These are phyloP conservation scores for Brachionus sp. DNA, from an alignment of 1,140 invertebrate genomes.

Conservation along the genomic window DNA sequence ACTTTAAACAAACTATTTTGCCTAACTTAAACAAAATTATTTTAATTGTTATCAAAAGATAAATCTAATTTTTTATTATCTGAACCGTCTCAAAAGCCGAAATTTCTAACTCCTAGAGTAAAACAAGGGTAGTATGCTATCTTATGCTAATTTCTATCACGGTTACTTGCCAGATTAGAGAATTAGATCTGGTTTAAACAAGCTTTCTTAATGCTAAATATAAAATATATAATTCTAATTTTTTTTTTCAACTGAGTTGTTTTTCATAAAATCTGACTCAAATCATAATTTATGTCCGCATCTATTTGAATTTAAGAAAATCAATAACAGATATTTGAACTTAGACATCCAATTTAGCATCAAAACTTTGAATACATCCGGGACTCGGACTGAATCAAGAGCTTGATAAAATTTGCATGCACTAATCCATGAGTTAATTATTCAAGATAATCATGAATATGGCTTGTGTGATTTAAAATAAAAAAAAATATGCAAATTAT, in stretches of 20 bases:
- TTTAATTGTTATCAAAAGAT: not conserved
- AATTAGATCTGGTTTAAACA: not conserved
- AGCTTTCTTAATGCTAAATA: not conserved
- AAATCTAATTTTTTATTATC: not conserved
- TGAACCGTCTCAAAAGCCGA: not conserved
- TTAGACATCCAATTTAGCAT: not conserved
- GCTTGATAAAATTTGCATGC: not conserved
- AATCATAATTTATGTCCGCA: constrained; percentile 32
- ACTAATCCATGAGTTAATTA: not conserved
- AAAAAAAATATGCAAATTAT: not conserved
- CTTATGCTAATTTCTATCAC: not conserved
- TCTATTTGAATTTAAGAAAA: not conserved
- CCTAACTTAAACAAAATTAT: not conserved
- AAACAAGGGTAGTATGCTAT: too few relatives aligned
- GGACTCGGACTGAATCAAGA: not conserved
- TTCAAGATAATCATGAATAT: not conserved
- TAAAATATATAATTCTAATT: not conserved
- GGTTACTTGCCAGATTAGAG: not conserved
- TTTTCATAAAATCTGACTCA: not conserved
- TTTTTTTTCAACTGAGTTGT: not conserved
- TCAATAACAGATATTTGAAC: not conserved
- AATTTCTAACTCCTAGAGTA: not conserved
- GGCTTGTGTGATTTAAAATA: not conserved
- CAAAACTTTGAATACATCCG: not conserved
- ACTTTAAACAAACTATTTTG: not conserved